phyloP scores from a whole-genome alignment of 64 coral and sea anemone species.

The Stylophora pistillata region DNA sequence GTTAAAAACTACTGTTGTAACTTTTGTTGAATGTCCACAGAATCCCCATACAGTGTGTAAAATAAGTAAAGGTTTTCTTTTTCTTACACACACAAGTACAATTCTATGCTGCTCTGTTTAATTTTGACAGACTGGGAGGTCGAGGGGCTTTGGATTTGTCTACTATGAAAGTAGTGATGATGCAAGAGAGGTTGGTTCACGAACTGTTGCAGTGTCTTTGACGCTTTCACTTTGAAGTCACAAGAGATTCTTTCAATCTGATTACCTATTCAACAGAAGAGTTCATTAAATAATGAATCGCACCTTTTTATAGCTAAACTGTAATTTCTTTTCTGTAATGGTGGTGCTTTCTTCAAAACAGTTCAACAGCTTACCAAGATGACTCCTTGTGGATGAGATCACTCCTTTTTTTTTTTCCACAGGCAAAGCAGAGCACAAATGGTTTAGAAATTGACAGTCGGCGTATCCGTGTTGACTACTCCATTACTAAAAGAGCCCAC shows the following conservation, averaged over 20 bases:
- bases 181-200: conserved; percentile 76
- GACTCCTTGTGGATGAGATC: not conserved
- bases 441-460: conserved; percentile 96
- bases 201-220: no score
- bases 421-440: conserved; percentile 90
- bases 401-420: not conserved
- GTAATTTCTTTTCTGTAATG: no score
- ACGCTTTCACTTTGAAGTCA: no score
- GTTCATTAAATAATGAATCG: not conserved
- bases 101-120: not conserved
- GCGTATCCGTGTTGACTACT: conserved; percentile 92
- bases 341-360: no score
- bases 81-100: not conserved
- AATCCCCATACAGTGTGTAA: no score
- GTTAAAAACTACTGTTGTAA: no score
- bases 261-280: not conserved
- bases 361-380: not conserved
- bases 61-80: not conserved
- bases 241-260: not conserved
- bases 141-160: conserved; percentile 99
- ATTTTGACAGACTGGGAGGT: conserved; percentile 76
- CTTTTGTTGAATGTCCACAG: no score
- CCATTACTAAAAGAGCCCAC: conserved; percentile 93
- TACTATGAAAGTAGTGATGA: conserved; percentile 78
- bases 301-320: no score